These are phyloP conservation scores for Hylaeus volcanicus DNA, from an alignment of 1,140 invertebrate genomes.

Conservation along the genomic window DNA sequence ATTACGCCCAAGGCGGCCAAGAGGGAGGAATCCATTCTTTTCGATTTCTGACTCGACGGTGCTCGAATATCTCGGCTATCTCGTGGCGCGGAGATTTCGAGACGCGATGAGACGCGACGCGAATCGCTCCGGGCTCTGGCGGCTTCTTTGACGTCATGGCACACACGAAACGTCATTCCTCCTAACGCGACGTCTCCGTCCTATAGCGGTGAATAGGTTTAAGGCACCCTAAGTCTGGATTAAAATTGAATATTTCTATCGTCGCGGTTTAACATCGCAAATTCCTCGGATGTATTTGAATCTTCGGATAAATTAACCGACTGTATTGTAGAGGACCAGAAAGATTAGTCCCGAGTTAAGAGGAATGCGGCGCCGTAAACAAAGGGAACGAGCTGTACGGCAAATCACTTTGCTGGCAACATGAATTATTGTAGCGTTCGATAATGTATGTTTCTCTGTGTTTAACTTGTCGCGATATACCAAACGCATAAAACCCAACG, in stretches of 20 bases:
- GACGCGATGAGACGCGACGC: not conserved
- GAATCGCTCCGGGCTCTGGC: not conserved
- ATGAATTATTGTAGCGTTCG: too few species aligned
- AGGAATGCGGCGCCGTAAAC: too few species aligned
- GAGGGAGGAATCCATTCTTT: constrained; percentile 22
- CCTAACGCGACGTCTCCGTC: not conserved
- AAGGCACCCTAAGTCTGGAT: not conserved
- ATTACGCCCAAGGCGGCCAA: not conserved
- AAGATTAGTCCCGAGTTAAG: too few species aligned
- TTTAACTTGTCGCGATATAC: too few species aligned
- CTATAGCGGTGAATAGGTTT: not conserved
- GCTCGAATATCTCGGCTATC: constrained; percentile 10
- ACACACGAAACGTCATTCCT: not conserved
- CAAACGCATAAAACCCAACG: too few species aligned
- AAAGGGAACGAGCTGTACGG: too few species aligned
- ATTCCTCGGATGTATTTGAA: not conserved
- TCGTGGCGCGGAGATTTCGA: constrained; percentile 1
- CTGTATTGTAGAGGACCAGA: too few species aligned
- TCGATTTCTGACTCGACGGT: constrained; percentile 16
- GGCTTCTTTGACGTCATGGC: not conserved
- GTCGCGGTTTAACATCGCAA: not conserved
- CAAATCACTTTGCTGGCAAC: too few species aligned
- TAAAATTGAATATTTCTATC: not conserved
- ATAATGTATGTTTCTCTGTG: too few species aligned
- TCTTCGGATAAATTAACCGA: too few species aligned